Conservation (phyloP, 2,797 vertebrate species). For the Cichlasoma orientale region DNA sequence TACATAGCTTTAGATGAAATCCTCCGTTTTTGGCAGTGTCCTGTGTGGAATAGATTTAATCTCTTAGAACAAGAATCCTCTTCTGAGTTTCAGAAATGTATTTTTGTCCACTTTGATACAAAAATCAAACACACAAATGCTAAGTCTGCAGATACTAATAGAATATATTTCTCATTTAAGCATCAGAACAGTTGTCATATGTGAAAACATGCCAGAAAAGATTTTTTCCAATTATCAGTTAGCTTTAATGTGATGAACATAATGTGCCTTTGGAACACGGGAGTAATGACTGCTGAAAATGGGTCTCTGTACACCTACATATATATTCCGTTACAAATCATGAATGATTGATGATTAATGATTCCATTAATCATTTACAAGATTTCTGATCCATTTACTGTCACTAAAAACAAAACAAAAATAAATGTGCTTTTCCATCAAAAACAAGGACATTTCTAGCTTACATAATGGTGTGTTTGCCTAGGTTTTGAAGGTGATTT, state of each 20-base stretch:
- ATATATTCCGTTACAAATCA: neutral
- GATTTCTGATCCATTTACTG: neutral
- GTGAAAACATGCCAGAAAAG: neutral
- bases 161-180: too few species aligned
- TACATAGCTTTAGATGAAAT: too few species aligned
- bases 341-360: neutral
- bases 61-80: too few species aligned
- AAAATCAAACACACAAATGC: too few species aligned
- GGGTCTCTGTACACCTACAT: neutral
- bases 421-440: neutral
- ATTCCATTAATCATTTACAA: neutral
- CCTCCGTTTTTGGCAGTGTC: too few species aligned
- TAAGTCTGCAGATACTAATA: too few species aligned
- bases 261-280: neutral
- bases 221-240: neutral
- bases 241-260: neutral
- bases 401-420: neutral
- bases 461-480: neutral
- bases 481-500: neutral
- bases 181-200: neutral
- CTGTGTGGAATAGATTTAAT: too few species aligned
- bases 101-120: too few species aligned
- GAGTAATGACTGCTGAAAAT: neutral
- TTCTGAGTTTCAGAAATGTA: too few species aligned
- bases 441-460: rapidly evolving